phyloP scores from a whole-genome alignment of 1,140 invertebrate genomes.

The Leptonema lineaticorne region DNA sequence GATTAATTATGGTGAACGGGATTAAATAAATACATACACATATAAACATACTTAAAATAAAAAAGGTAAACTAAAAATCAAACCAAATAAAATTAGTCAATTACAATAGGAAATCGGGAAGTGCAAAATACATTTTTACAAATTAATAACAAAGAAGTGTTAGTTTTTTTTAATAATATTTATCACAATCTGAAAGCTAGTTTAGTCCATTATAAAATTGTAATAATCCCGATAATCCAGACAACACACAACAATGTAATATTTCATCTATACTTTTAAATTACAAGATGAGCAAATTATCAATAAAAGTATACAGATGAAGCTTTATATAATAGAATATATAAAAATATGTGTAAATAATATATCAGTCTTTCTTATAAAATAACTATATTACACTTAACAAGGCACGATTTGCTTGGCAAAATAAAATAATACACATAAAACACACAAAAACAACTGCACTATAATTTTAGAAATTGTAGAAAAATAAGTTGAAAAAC shows the following conservation, averaged over 20 bases:
- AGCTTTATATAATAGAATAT: neutral
- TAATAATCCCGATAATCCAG: slow-evolving; percentile 10
- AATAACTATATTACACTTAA: neutral
- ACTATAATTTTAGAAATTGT: neutral
- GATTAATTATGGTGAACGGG: slow-evolving; percentile 14
- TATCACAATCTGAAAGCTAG: neutral
- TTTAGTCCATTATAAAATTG: neutral
- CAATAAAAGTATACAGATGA: too few relatives aligned
- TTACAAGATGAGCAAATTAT: too few relatives aligned
- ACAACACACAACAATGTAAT: neutral
- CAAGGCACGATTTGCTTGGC: slow-evolving; percentile 1
- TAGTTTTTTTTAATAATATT: neutral
- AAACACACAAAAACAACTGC: neutral
- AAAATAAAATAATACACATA: neutral
- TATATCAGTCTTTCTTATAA: slow-evolving; percentile 6
- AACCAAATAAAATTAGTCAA: neutral
- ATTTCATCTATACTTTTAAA: too few relatives aligned
- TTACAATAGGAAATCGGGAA: neutral
- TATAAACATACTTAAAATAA: slow-evolving; percentile 24
- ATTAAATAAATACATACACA: slow-evolving; percentile 29
- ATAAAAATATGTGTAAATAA: neutral
- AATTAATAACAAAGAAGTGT: too few relatives aligned
- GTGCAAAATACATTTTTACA: neutral
- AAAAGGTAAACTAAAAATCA: slow-evolving; percentile 13
- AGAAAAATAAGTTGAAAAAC: too few relatives aligned